These are phyloP conservation scores for Automeris io DNA, from an alignment of 2,888 invertebrate species.

Conservation along the genomic window DNA sequence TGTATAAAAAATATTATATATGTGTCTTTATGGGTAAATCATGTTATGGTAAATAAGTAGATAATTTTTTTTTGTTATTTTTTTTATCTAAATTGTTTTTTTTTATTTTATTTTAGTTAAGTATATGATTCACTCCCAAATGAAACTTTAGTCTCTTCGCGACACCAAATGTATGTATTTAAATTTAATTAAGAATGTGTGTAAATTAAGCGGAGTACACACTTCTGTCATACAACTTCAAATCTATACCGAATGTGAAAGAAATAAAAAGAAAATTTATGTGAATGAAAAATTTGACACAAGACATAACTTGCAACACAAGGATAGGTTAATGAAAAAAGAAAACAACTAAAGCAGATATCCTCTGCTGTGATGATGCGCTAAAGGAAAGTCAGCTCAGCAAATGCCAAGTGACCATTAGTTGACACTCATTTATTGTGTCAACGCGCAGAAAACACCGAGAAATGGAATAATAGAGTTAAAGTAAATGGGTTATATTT, in stretches of 20 bases:
- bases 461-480: too few species aligned
- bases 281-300: too few species aligned
- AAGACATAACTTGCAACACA: too few species aligned
- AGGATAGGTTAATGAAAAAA: too few species aligned
- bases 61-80: slow-evolving; percentile 47
- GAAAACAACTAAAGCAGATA: too few species aligned
- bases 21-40: slow-evolving; percentile 37
- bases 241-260: background rate
- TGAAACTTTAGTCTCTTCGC: slow-evolving; percentile 36
- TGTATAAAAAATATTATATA: slow-evolving; percentile 47
- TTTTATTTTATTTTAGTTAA: slow-evolving; percentile 30
- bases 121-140: slow-evolving; percentile 38
- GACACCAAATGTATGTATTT: slow-evolving; percentile 46
- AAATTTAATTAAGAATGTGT: slow-evolving; percentile 30
- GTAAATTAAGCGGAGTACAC: slow-evolving; percentile 18
- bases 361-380: too few species aligned
- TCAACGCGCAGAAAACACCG: too few species aligned
- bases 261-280: background rate
- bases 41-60: slow-evolving; percentile 38
- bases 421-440: too few species aligned
- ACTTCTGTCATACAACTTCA: slow-evolving; percentile 5
- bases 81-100: slow-evolving; percentile 22
- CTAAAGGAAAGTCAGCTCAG: too few species aligned
- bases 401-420: too few species aligned
- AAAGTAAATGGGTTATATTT: too few species aligned